phyloP scores from a whole-genome alignment of 92 coral and sea anemone species.

The Epizoanthus ramosus region DNA sequence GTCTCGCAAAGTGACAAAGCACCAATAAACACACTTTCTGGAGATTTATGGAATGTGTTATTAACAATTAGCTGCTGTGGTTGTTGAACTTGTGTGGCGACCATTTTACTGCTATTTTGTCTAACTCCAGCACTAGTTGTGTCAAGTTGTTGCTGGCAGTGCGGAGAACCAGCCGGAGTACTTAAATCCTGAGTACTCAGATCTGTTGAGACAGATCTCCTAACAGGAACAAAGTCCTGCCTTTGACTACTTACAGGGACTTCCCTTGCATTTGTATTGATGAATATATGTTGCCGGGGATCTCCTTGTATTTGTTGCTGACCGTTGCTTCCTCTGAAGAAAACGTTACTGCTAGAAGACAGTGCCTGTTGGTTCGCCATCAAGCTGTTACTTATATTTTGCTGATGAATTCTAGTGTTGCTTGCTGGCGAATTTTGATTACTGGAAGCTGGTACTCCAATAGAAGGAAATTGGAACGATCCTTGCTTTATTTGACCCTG shows the following conservation, averaged over 20 bases:
- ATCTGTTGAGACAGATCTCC: neutral
- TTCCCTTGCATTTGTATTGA: neutral
- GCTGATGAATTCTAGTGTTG: too few relatives aligned
- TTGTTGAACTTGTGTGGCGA: neutral
- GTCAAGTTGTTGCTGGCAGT: neutral
- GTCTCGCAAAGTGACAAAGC: neutral
- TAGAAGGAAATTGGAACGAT: too few relatives aligned
- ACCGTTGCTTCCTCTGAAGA: neutral
- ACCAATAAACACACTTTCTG: neutral
- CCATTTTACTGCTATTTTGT: neutral
- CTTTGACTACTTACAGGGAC: neutral
- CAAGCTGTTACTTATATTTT: too few relatives aligned
- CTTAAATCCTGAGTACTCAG: neutral
- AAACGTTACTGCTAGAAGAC: neutral
- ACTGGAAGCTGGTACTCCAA: too few relatives aligned
- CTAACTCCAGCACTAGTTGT: neutral
- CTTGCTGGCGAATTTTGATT: too few relatives aligned
- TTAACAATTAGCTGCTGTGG: neutral
- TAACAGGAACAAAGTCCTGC: neutral
- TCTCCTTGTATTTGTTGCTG: neutral
- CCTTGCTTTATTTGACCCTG: too few relatives aligned
- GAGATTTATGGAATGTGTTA: conserved; percentile 1
- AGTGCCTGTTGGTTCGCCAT: neutral
- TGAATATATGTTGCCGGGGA: neutral
- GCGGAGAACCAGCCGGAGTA: neutral